Evolutionary conservation across 2,888 invertebrate genomes (phyloP), one percentile per base, ranked within the genome.

Genomic region (Drosophila anomelani): DNA sequence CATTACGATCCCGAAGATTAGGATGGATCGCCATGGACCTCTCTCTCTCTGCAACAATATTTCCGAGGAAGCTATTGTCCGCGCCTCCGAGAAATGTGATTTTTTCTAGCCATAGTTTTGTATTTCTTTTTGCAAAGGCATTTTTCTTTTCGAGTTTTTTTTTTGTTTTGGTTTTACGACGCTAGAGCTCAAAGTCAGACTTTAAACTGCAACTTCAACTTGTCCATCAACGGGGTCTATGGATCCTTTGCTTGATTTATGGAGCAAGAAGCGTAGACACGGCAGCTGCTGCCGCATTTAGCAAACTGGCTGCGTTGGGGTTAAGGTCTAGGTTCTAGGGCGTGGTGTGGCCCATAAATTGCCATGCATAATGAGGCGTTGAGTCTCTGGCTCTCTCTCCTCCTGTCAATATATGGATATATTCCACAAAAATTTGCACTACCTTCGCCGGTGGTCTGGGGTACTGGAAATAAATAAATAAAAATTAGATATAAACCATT

Each of bases 201-300:
- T 47, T 13, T 36, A 44, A 46, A 46, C 69, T 58, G 44, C 67
- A 66, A 38, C 67, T 58, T 44, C 68, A 71, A 55, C 70, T 60
- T 70, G 81, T 81, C 75, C 75, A 77, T 78, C 76, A 59, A 51
- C 71, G 56, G 36, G 60, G 39, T 44, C 64, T 51, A 57, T 67
- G 59, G 75, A 49, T 74, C 67, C 61, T 76, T 49, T 41, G 71
- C 51, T 79, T 84, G 84, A 84, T 84, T 84, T 84, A 84, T 84
- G 76, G 78, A 54, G 68, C 78, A 78, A 85, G 82, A 80, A 80
- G 88, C 84, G 84, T 85, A 85, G 83, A 76, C 83, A 80, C 67
- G 83, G 85, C 85, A 86, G 85, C 86, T 44, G 84, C 83, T 85
- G 87, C 87, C 77, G 83, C 74, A 75, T 72, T 87, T 87, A 76